Conservation (phyloP, 2,888 invertebrate genomes). For the Coenonympha arcania region DNA sequence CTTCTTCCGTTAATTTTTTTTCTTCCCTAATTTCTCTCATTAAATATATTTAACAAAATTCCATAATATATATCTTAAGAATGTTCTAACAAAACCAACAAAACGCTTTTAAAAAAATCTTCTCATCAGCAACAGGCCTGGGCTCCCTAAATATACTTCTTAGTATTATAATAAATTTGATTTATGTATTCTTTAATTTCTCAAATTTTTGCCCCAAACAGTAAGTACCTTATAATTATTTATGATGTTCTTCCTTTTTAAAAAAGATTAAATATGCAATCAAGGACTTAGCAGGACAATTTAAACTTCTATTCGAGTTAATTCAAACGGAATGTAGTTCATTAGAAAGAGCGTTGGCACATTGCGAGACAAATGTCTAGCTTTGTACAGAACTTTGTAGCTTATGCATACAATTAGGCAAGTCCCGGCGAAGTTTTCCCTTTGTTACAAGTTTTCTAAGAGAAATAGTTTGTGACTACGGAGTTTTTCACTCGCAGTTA, state of each 20-base stretch:
- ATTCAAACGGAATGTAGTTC: conserved; percentile 27
- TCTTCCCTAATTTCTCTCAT: too few relatives aligned
- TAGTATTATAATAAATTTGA: too few relatives aligned
- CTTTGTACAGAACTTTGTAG: conserved; percentile 24
- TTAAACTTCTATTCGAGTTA: conserved; percentile 30
- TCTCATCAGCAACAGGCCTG: too few relatives aligned
- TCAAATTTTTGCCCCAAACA: too few relatives aligned
- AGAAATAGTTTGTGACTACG: not conserved
- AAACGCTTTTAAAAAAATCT: too few relatives aligned
- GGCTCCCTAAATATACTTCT: too few relatives aligned
- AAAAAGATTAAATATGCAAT: not conserved
- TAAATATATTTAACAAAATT: too few relatives aligned
- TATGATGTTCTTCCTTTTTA: not conserved
- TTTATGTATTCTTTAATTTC: too few relatives aligned
- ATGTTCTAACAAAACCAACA: too few relatives aligned
- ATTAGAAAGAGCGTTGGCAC: conserved; percentile 31
- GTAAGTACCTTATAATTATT: not conserved
- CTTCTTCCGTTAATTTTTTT: too few relatives aligned
- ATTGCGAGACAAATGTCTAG: conserved; percentile 29
- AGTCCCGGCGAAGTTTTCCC: not conserved
- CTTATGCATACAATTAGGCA: conserved; percentile 5
- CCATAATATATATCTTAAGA: too few relatives aligned
- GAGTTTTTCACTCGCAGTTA: not conserved
- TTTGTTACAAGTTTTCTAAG: not conserved
- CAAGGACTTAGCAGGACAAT: conserved; percentile 13